These are phyloP conservation scores for Gorsachius magnificus DNA, from an alignment of 2,797 vertebrate species.

Conservation along the genomic window DNA sequence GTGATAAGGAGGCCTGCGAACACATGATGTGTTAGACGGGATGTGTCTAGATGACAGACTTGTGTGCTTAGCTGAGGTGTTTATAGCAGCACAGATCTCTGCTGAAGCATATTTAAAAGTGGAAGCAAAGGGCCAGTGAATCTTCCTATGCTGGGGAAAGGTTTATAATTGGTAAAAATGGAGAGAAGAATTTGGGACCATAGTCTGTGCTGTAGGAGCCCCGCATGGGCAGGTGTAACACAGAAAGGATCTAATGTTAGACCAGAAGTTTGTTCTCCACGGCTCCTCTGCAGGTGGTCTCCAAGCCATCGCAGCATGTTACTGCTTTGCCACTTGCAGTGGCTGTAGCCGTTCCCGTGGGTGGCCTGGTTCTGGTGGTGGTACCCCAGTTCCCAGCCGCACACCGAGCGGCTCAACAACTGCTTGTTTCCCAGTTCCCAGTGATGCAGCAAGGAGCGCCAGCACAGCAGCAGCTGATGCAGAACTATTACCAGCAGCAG, in stretches of 20 bases:
- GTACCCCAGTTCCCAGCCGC: constrained; percentile 42
- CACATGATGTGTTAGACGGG: neutral
- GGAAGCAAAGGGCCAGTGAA: neutral
- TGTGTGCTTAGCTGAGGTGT: neutral
- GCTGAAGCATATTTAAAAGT: neutral
- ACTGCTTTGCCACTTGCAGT: neutral
- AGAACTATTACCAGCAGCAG: constrained; percentile 79
- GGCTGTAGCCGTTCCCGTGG: neutral
- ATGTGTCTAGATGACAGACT: neutral
- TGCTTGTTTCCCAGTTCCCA: constrained; percentile 60
- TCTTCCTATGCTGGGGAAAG: neutral
- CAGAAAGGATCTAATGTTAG: rapidly evolving
- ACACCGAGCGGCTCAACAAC: constrained; percentile 30
- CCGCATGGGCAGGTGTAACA: rapidly evolving
- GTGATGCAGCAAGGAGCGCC: constrained; percentile 68
- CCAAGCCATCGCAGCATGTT: neutral
- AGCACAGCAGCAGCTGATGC: constrained; percentile 79
- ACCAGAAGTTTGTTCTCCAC: neutral
- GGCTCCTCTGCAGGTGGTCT: neutral
- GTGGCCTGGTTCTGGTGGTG: neutral
- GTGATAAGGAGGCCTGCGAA: neutral
- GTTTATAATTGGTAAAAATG: neutral
- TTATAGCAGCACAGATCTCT: neutral
- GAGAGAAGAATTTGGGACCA: neutral
- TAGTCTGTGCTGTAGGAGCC: neutral